phyloP scores from a whole-genome alignment of 2,113 vertebrate species.

The Nestor notabilis region DNA sequence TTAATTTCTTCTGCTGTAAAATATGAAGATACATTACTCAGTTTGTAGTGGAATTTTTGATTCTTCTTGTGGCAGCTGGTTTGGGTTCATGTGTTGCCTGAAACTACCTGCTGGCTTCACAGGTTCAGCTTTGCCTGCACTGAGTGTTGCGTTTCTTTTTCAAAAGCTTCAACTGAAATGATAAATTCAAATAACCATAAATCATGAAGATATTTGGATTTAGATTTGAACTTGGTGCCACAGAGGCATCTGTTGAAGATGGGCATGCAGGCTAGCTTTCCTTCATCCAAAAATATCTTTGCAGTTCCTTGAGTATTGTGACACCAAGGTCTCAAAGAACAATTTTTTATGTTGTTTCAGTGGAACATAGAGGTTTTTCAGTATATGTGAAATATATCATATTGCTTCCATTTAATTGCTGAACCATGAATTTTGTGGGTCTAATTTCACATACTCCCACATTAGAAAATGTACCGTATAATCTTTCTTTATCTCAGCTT shows the following conservation, averaged over 20 bases:
- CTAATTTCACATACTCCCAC: conserved; percentile 47
- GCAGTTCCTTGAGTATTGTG: not conserved
- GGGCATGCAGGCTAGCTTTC: not conserved
- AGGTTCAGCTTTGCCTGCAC: not conserved
- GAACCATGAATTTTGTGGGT: conserved; percentile 30
- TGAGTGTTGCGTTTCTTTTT: not conserved
- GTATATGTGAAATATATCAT: conserved; percentile 43
- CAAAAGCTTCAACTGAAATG: not conserved
- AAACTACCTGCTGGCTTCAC: not conserved
- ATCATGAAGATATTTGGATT: not conserved
- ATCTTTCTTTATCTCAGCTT: conserved; percentile 58
- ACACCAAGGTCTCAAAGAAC: not conserved
- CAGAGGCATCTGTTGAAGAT: not conserved
- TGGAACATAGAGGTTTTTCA: not conserved
- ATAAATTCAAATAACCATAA: not conserved
- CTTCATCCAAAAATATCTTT: not conserved
- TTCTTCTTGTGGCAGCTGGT: not conserved
- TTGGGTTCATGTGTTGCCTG: not conserved
- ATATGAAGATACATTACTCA: not conserved
- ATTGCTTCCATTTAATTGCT: conserved; percentile 34
- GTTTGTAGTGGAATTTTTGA: not conserved
- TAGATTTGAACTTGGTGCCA: not conserved
- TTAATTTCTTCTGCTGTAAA: not conserved
- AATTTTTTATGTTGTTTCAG: not conserved
- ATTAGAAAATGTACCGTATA: conserved; percentile 43